phyloP scores from a whole-genome alignment of 1,140 invertebrate genomes.

The Melanaphis sacchari region DNA sequence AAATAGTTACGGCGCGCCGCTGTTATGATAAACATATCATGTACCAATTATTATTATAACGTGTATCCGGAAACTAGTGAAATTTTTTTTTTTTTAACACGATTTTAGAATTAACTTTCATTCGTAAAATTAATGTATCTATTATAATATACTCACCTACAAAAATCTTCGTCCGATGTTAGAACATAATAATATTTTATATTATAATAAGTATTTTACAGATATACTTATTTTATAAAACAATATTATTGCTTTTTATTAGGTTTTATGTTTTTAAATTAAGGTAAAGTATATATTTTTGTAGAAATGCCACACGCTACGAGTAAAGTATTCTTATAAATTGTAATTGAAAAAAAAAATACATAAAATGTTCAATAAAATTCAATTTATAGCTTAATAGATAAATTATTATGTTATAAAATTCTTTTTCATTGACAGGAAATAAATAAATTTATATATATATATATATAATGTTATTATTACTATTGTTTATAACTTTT shows the following conservation, averaged over 20 bases:
- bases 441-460: not conserved
- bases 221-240: not conserved
- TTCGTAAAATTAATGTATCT: not conserved
- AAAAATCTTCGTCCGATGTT: not conserved
- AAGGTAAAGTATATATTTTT: not conserved
- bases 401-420: not conserved
- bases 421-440: not conserved
- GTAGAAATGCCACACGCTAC: not conserved
- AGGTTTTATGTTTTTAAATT: not conserved
- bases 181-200: not conserved
- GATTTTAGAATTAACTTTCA: not conserved
- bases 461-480: not conserved
- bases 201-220: not conserved
- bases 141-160: not conserved
- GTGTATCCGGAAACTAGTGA: not conserved
- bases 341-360: not conserved
- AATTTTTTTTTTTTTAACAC: not conserved
- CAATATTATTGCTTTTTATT: not conserved
- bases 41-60: not conserved
- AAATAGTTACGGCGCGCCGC: conserved; percentile 19
- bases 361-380: not conserved
- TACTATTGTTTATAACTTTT: not conserved
- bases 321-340: not conserved
- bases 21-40: not conserved
- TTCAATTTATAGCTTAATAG: not conserved